Base-by-base conservation (phyloP, 2,113 vertebrate species). In the Vidua chalybeata region DNA sequence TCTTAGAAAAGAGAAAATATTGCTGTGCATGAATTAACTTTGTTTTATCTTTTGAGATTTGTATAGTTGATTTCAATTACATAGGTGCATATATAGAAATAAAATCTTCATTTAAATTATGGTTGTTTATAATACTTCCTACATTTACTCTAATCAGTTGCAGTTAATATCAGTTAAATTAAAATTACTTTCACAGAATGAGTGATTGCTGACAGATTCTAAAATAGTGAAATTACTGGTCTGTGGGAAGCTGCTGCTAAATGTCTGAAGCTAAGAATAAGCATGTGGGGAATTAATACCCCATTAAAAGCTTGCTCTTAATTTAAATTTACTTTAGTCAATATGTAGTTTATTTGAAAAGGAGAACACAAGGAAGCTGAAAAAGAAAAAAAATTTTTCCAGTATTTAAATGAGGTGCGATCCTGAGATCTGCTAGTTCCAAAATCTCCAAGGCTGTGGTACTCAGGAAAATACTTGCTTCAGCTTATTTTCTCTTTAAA, bases 161-260 rank as follows among this genome's bases (percentile, higher is more conserved):
- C 56, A 79, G 62, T 76, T 94, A 85, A 55, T 33, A n/a, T 85
- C 56, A 75, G 54, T 87, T 79, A 82, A 84, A 94, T 87, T 82
- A 87, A 93, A 88, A 79, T 85, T 10, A 1, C 39, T 54, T 77
- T 91, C 77, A 49, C 31, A 64, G 71, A 85, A 64, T 72, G 43
- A 92, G 26, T 85, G 79, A 87, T 24, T 83, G 54, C 71, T 91
- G 71, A 72, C 62, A 82, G 48, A 48, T 79, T 79, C 74, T 92
- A 72, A 76, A 85, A 82, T 78, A 79, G 64, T 37, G 12, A 81
- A 81, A 69, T 91, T 76, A 63, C 11, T 76, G 49, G 21, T 88
- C 82, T 79, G 18, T 92, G 74, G 78, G 78, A 94, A 90, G 52
- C 64, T 82, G 54, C 49, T 68, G 35, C 21, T 92, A 72, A 64